These are phyloP conservation scores for Salvelinus fontinalis DNA, from an alignment of 2,113 vertebrate species.

Conservation along the genomic window DNA sequence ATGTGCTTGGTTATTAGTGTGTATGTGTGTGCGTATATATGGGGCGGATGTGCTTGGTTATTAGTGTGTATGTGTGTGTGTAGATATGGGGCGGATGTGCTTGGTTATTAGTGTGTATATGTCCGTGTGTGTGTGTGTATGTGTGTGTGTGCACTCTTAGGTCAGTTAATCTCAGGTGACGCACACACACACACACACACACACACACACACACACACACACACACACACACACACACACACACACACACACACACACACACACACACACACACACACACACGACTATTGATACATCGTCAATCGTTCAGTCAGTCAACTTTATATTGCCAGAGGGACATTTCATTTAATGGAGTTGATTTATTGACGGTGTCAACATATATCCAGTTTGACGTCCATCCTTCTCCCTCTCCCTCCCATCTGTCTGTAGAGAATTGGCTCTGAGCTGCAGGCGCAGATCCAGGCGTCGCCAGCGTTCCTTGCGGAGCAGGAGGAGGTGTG, in stretches of 20 bases:
- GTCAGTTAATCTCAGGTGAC: neutral
- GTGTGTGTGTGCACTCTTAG: neutral
- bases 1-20: conserved; percentile 29
- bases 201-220: neutral
- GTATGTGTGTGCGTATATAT: conserved; percentile 23
- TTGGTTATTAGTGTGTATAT: conserved; percentile 17
- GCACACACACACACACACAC: neutral
- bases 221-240: neutral
- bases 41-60: conserved; percentile 24
- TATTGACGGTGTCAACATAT: neutral
- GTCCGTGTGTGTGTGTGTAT: conserved; percentile 6
- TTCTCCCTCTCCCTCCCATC: neutral
- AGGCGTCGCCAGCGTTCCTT: conserved; percentile 76
- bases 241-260: neutral
- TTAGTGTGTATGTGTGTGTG: conserved; percentile 33
- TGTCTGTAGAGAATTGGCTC: conserved; percentile 47
- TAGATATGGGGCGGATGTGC: conserved; percentile 23
- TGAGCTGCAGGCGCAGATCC: conserved; percentile 74
- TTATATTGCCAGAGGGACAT: too few species aligned
- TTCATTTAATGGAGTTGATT: neutral
- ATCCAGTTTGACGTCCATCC: neutral
- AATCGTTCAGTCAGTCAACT: neutral
- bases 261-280: neutral
- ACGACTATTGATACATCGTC: neutral
- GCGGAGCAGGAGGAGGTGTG: conserved; percentile 72